These are phyloP conservation scores for Pharmacophagus antenor DNA, from an alignment of 2,888 invertebrate species.

Conservation along the genomic window DNA sequence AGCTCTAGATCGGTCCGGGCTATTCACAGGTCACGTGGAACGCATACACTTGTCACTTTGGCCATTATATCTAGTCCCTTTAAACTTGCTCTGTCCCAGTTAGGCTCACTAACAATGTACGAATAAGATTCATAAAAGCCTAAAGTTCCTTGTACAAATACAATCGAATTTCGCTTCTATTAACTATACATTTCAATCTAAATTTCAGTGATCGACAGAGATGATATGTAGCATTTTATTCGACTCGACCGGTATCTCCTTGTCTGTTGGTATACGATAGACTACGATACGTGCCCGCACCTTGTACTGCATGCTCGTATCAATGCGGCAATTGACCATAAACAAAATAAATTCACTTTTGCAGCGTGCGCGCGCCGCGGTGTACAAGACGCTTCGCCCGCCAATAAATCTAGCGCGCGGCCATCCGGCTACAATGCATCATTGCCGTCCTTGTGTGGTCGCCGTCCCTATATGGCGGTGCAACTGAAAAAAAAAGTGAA, in stretches of 20 bases:
- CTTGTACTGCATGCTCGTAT: slow-evolving; percentile 16
- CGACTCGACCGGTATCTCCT: background rate
- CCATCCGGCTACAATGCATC: slow-evolving; percentile 47
- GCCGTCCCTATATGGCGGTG: slow-evolving; percentile 11
- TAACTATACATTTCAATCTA: background rate
- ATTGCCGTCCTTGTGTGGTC: slow-evolving; percentile 52
- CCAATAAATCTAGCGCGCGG: slow-evolving; percentile 57
- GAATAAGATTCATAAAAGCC: background rate
- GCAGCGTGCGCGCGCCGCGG: slow-evolving; percentile 46
- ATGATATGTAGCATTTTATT: background rate
- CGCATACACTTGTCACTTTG: slow-evolving; percentile 14
- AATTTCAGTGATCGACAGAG: background rate
- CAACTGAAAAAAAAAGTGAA: slow-evolving; percentile 28
- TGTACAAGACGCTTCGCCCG: slow-evolving; percentile 42
- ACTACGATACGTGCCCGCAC: slow-evolving; percentile 2
- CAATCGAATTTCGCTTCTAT: slow-evolving; percentile 24
- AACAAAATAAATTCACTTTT: slow-evolving; percentile 58
- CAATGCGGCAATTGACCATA: slow-evolving; percentile 46
- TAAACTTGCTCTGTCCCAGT: slow-evolving; percentile 12
- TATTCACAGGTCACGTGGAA: slow-evolving; percentile 9
- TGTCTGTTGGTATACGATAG: slow-evolving; percentile 11
- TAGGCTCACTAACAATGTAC: slow-evolving; percentile 14
- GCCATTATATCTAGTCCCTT: slow-evolving; percentile 11
- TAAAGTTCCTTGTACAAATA: background rate
- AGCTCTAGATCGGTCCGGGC: background rate